These are phyloP conservation scores for Porphyrio hochstetteri DNA, from an alignment of 2,113 vertebrate genomes.

Conservation along the genomic window DNA sequence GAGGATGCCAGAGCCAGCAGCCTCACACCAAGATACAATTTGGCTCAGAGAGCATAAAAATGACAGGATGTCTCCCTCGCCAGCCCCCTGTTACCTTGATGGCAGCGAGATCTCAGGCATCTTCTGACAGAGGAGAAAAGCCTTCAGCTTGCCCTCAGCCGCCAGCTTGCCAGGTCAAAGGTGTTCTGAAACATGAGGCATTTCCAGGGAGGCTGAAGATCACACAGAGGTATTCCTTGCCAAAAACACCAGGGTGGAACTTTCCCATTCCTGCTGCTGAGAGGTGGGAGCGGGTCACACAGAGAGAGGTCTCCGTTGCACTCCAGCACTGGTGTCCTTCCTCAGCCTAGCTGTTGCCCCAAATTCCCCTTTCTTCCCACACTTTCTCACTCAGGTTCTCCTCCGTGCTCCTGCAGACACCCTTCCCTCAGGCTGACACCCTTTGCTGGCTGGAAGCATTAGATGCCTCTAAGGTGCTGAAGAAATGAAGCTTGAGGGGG, in stretches of 20 bases:
- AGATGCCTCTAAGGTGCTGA: background rate
- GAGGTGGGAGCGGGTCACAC: background rate
- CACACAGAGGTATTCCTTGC: background rate
- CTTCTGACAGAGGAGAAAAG: background rate
- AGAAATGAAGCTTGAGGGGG: background rate
- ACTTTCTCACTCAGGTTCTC: background rate
- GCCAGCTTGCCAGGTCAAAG: background rate
- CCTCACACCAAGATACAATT: background rate
- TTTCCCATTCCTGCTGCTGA: background rate
- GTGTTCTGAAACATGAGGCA: background rate
- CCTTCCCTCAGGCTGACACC: background rate
- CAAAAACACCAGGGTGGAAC: background rate
- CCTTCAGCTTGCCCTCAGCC: background rate
- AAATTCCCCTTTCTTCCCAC: background rate
- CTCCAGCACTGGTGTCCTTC: background rate
- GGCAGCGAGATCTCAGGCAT: background rate
- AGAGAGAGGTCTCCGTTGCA: background rate
- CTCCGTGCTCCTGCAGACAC: background rate
- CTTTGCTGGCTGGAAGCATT: background rate
- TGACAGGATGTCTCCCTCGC: background rate
- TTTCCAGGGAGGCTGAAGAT: background rate
- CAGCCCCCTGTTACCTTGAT: background rate
- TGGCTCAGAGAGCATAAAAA: background rate
- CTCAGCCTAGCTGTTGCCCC: background rate
- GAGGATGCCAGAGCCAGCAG: background rate